Evolutionary conservation across 2,113 vertebrate genomes (phyloP), one percentile per base, ranked within the genome.

Genomic region (Urocolius indicus): DNA sequence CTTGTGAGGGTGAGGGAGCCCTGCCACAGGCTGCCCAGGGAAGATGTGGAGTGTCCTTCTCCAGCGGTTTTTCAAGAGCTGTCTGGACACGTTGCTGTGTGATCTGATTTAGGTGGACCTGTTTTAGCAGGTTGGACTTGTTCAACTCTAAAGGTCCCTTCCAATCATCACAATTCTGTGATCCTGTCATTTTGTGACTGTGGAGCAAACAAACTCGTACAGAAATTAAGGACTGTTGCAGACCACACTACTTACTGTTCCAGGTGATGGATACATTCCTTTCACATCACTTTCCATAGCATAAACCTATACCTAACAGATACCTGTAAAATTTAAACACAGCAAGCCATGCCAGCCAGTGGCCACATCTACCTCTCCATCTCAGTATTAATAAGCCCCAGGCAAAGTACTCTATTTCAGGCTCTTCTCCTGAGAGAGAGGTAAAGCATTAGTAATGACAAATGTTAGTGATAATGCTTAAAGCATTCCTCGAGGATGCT

Each of bases 401-500:
- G 41, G 46, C 27, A 86, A 88, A 72, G 41, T n/a, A 74, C 59
- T 74, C 38, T 4, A 30, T 15, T 87, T 58, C 84, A 91, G 79
- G 43, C 13, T 16, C 36, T 61, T 82, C 65, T 87, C 59, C 43
- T 71, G 45, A 52, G 76, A 81, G 73, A 84, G 22, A 23, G 54
- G n/a, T 71, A 78, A 83, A 92, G 30, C 65, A 75, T 49, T 59
- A 92, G 41, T 20, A 54, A 78, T 0, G 45, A 72, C 88, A 96
- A 95, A 96, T 34, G 45, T 71, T 93, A 78, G 65, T 79, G 76
- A 89, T 87, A 95, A 92, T 46, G 80, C 88, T 95, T 92, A 91
- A 94, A 92, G 84, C 36, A 3, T 84, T 94, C 57, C 62, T 96
- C 76, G 80, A 96, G 86, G 89, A 92, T 95, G 86, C 92, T 97